phyloP scores from a whole-genome alignment of 2,888 invertebrate genomes.

The Drosophila kuntzei region DNA sequence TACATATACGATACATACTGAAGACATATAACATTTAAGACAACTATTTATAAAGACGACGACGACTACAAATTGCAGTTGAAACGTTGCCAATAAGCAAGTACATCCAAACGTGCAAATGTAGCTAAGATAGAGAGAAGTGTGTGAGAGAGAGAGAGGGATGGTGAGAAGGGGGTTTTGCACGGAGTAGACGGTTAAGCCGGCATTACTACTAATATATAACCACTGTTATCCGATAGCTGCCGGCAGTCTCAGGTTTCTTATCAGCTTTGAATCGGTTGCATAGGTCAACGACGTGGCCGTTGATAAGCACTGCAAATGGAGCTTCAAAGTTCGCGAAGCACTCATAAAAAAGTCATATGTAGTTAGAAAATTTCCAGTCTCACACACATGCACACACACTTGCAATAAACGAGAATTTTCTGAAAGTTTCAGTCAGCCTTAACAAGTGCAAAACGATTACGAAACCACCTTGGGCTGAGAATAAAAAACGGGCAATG shows the following conservation, averaged over 20 bases:
- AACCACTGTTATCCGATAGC: conserved; percentile 43
- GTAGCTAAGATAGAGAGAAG: not conserved
- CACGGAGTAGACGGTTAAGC: conserved; percentile 39
- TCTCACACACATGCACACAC: conserved; percentile 27
- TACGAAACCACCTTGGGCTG: conserved; percentile 52
- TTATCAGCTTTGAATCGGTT: conserved; percentile 47
- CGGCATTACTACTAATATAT: conserved; percentile 43
- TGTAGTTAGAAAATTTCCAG: conserved; percentile 29
- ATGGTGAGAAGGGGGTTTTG: not conserved
- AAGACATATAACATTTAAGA: conserved; percentile 33
- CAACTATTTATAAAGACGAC: conserved; percentile 64
- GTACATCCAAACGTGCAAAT: conserved; percentile 23
- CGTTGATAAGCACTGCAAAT: conserved; percentile 22
- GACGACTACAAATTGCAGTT: conserved; percentile 65
- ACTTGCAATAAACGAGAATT: conserved; percentile 11
- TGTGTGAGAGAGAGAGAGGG: not conserved
- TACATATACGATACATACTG: conserved; percentile 14
- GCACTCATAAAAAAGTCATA: conserved; percentile 33
- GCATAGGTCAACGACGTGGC: conserved; percentile 64
- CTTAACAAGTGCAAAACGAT: conserved; percentile 35
- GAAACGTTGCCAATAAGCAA: conserved; percentile 62
- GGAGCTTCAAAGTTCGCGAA: conserved; percentile 31
- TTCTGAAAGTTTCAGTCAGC: conserved; percentile 38
- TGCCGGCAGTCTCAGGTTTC: conserved; percentile 27
- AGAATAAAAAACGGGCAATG: conserved; percentile 28